Percentiles rank a stretch among this genome's conserved stretches.
Conservation (phyloP, 2,888 invertebrate genomes). For the Clepsis dumicolana region DNA sequence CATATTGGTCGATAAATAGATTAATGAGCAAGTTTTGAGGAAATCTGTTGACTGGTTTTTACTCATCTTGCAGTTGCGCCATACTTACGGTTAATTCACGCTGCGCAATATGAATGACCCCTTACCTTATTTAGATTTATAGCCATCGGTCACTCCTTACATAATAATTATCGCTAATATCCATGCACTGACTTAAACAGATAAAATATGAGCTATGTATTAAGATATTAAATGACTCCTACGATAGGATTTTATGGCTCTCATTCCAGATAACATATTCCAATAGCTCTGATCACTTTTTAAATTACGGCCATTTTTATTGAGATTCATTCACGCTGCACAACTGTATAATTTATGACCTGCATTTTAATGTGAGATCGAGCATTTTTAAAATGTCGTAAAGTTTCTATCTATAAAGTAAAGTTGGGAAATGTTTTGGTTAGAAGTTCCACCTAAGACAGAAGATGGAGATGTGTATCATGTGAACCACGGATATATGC, state of each 20-base stretch:
- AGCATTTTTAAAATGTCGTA: slow-evolving; percentile 15
- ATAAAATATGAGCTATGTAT: slow-evolving; percentile 34
- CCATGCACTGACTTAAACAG: slow-evolving; percentile 20
- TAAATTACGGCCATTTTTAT: slow-evolving; percentile 32
- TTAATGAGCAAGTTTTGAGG: slow-evolving; percentile 33
- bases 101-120: slow-evolving; percentile 60
- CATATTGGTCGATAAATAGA: slow-evolving; percentile 31
- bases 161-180: slow-evolving; percentile 44
- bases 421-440: neutral
- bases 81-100: slow-evolving; percentile 48
- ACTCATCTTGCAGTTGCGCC: slow-evolving; percentile 61
- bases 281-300: slow-evolving; percentile 24
- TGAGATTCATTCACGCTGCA: slow-evolving; percentile 17
- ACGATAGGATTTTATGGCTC: slow-evolving; percentile 36
- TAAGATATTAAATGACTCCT: slow-evolving; percentile 38
- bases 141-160: slow-evolving; percentile 49
- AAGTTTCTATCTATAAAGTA: neutral
- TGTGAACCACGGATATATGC: too few species aligned
- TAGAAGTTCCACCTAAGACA: neutral
- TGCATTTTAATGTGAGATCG: slow-evolving; percentile 25
- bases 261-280: slow-evolving; percentile 34
- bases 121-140: slow-evolving; percentile 66
- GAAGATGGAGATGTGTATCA: too few species aligned
- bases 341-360: slow-evolving; percentile 25
- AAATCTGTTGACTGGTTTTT: slow-evolving; percentile 58